Evolutionary conservation across 2,113 vertebrate species (phyloP).

Genomic region (Aramus guarauna): DNA sequence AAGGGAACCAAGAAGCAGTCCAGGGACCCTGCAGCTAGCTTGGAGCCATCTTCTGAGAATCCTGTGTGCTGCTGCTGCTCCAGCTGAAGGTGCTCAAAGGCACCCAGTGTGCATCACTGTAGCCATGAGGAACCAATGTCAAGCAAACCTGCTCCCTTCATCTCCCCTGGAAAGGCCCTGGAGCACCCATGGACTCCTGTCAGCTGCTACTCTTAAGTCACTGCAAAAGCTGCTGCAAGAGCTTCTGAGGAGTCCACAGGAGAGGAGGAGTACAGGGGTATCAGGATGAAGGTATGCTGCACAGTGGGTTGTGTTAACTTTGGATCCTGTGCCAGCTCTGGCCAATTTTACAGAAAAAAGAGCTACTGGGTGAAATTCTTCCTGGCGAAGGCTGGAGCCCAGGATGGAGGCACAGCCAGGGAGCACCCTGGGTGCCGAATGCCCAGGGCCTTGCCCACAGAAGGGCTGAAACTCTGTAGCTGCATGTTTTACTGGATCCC

Average conservation of each 20-base stretch:
- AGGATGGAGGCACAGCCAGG: background rate
- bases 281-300: accelerated
- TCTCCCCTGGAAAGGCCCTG: background rate
- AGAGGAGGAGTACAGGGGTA: background rate
- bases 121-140: background rate
- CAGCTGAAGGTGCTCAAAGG: background rate
- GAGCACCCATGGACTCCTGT: background rate
- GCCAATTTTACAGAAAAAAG: background rate
- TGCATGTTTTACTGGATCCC: background rate
- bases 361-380: background rate
- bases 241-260: background rate
- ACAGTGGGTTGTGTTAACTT: background rate
- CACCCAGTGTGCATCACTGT: background rate
- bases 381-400: background rate
- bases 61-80: background rate
- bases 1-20: background rate
- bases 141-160: background rate
- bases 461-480: background rate
- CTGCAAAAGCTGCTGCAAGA: background rate
- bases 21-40: background rate
- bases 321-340: background rate
- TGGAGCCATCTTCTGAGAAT: background rate
- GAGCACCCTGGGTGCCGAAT: background rate
- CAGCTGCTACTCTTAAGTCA: background rate
- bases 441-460: background rate